Percentiles rank a stretch among this genome's conserved stretches.
Evolutionary conservation across 2,888 invertebrate species (phyloP).

Genomic region (Subacronicta megacephala): DNA sequence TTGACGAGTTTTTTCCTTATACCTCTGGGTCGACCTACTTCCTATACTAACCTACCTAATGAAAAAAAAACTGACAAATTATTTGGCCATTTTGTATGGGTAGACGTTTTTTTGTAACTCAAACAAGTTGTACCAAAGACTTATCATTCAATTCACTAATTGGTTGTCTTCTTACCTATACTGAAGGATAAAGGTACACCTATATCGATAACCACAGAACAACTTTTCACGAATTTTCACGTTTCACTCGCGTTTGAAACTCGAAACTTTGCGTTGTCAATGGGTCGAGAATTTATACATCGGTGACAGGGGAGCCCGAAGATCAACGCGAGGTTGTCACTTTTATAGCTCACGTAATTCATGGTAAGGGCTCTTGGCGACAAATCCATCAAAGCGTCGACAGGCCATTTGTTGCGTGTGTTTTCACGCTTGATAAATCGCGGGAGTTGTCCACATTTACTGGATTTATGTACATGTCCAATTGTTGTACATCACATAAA

Average conservation of each 20-base stretch:
- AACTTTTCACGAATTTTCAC: constrained; percentile 56
- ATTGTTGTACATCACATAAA: constrained; percentile 77
- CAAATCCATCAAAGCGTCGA: constrained; percentile 87
- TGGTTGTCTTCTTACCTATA: background rate
- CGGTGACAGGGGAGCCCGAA: constrained; percentile 62
- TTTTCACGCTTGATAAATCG: constrained; percentile 87
- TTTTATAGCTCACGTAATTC: constrained; percentile 73
- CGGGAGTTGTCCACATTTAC: constrained; percentile 84
- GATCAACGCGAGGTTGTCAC: constrained; percentile 67
- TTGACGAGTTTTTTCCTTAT: too few species aligned
- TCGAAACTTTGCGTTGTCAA: constrained; percentile 50
- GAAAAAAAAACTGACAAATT: too few species aligned
- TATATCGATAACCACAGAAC: constrained; percentile 27
- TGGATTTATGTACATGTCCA: constrained; percentile 79
- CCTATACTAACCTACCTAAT: too few species aligned
- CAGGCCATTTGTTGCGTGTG: constrained; percentile 87
- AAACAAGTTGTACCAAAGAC: too few species aligned
- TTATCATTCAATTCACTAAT: too few species aligned
- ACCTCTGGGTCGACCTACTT: too few species aligned
- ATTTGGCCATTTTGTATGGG: too few species aligned
- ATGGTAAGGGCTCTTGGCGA: constrained; percentile 85
- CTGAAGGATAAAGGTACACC: too few species aligned
- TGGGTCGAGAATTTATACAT: constrained; percentile 57
- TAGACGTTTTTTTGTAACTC: too few species aligned
- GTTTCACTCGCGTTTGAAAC: constrained; percentile 52